Percentiles rank a stretch among this genome's conserved stretches.
Conservation (phyloP, 2,797 vertebrate species). For the Emys orbicularis region DNA sequence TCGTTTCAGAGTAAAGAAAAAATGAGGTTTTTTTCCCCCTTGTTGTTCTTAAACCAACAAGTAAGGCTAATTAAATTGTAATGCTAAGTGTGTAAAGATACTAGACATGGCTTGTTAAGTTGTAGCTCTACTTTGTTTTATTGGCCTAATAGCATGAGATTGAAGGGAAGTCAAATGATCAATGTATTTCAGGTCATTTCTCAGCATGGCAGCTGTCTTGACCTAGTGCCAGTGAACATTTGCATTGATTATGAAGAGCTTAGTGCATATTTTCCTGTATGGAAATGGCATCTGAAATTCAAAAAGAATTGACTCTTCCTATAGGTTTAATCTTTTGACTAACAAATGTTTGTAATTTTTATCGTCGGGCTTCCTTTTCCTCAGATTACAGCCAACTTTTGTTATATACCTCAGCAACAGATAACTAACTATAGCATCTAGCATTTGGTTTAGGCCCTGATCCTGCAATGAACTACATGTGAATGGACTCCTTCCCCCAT, state of each 20-base stretch:
- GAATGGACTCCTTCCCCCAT: neutral
- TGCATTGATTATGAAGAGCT: conserved; percentile 50
- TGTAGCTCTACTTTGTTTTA: conserved; percentile 17
- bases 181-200: conserved; percentile 30
- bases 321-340: conserved; percentile 53
- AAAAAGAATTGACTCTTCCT: neutral
- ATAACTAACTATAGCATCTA: neutral
- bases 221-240: conserved; percentile 24
- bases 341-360: conserved; percentile 52
- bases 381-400: neutral
- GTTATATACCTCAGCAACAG: neutral
- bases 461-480: rapidly evolving
- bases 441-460: neutral
- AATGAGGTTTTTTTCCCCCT: neutral
- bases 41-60: neutral
- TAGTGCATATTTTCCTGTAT: conserved; percentile 61
- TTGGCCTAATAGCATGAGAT: conserved; percentile 28
- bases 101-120: conserved; percentile 4
- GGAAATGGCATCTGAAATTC: conserved; percentile 44
- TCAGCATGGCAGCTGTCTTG: conserved; percentile 46
- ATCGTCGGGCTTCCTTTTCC: neutral
- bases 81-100: neutral
- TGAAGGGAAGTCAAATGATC: conserved; percentile 46
- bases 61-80: conserved; percentile 16
- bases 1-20: conserved; percentile 14